These are phyloP conservation scores for Diplazon laetatorius DNA, from an alignment of 2,888 invertebrate species.

Conservation along the genomic window DNA sequence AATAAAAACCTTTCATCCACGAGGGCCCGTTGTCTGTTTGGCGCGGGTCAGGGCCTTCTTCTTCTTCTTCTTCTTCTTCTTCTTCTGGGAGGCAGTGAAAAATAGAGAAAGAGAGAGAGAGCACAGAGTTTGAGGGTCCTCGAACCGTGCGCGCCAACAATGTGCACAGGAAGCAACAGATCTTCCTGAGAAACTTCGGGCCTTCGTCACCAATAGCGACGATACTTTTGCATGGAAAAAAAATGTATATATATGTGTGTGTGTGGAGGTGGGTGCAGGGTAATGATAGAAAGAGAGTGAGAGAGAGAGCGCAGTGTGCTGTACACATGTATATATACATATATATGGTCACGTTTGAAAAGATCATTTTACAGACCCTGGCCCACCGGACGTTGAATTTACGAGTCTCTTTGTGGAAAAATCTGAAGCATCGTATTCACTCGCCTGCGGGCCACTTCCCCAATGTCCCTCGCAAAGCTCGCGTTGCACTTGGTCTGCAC, in stretches of 20 bases:
- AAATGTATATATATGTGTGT: too few species aligned
- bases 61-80: too few species aligned
- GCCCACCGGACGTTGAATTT: slow-evolving; percentile 9
- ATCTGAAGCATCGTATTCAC: slow-evolving; percentile 43
- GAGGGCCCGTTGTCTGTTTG: slow-evolving; percentile 52
- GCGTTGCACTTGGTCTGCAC: slow-evolving; percentile 19
- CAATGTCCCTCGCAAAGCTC: not conserved
- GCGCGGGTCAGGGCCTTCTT: slow-evolving; percentile 60
- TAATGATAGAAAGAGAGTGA: slow-evolving; percentile 9
- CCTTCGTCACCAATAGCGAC: slow-evolving; percentile 17
- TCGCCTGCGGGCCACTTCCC: slow-evolving; percentile 41
- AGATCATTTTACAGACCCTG: slow-evolving; percentile 47
- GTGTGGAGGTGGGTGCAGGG: too few species aligned
- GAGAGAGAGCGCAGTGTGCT: not conserved
- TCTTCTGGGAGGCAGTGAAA: too few species aligned
- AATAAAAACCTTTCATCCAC: slow-evolving; percentile 53
- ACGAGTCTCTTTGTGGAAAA: slow-evolving; percentile 32
- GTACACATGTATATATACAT: slow-evolving; percentile 14
- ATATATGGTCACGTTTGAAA: slow-evolving; percentile 35
- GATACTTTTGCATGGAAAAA: slow-evolving; percentile 32
- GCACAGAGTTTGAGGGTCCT: slow-evolving; percentile 44
- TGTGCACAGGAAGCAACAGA: slow-evolving; percentile 69
- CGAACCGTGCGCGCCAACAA: slow-evolving; percentile 65
- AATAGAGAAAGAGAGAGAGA: slow-evolving; percentile 12
- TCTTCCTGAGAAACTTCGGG: slow-evolving; percentile 68